Evolutionary conservation across 2,113 vertebrate species (phyloP), one percentile per base, ranked within the genome.

Genomic region (Gymnogyps californianus): DNA sequence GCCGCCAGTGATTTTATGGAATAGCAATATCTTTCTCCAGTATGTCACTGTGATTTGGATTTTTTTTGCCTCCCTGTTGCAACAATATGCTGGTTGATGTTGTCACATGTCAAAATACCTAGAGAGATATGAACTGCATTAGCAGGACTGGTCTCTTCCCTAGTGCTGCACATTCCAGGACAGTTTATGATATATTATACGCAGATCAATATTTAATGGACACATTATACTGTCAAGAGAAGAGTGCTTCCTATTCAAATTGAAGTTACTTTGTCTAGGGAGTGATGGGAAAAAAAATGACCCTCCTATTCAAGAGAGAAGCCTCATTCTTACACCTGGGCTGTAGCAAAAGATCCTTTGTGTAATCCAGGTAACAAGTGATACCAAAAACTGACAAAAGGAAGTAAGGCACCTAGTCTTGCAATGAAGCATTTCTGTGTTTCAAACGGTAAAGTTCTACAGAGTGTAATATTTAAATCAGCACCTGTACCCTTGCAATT

Each of bases 191-290:
- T 81, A 44, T 81, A 83, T 92, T 91, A 75, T 90, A 79, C 0
- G 3, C 47, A 81, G 78, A 94, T 96, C 87, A 96, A 95, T 96
- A 96, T 96, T 97, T 96, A 92, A 96, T 90, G 90, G 91, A 66
- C 26, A 38, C 14, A 74, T 93, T 95, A 88, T 46, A 70, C 51
- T 74, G 82, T 81, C 59, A 94, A 65, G 54, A 91, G 59, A 58
- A 83, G 49, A 94, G 13, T 28, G 24, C 46, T 96, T 95, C 70
- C 83, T 89, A 47, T 86, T 94, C 52, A 88, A 58, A 69, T 32
- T 83, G 94, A 88, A 93, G 82, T 82, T 71, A 76, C 38, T 96
- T 94, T 85, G 32, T 66, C 78, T 90, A 47, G 59, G 82, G 66
- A 62, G 8, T 77, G 85, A 81, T 5, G 6, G 40, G n/a, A 25